Conservation (phyloP, 2,888 invertebrate species). For the Biston stratarius region DNA sequence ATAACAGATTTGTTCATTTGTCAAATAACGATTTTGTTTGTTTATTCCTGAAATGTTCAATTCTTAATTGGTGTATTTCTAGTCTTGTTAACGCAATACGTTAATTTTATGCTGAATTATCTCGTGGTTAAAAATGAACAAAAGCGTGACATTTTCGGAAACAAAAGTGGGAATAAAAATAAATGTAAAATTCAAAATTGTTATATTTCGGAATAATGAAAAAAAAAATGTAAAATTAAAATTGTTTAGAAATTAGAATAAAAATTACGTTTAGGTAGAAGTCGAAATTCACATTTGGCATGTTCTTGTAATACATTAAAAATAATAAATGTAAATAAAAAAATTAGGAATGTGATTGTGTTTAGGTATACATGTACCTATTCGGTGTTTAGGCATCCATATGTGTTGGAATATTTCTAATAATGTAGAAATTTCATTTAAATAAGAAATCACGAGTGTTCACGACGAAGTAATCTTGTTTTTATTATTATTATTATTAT, state of each 20-base stretch:
- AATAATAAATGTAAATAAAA: constrained; percentile 70
- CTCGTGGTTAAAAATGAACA: constrained; percentile 48
- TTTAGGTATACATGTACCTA: constrained; percentile 66
- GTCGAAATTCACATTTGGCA: constrained; percentile 83
- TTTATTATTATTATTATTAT: constrained; percentile 44
- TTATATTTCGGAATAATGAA: constrained; percentile 72
- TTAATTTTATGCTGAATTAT: constrained; percentile 40
- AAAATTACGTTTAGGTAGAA: constrained; percentile 71
- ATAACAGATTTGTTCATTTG: constrained; percentile 47
- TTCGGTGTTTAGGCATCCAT: constrained; percentile 73
- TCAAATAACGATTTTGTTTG: constrained; percentile 36
- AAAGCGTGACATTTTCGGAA: constrained; percentile 44
- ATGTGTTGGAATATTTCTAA: constrained; percentile 51
- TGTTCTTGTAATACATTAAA: constrained; percentile 68
- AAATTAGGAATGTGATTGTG: constrained; percentile 78
- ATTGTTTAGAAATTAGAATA: constrained; percentile 71
- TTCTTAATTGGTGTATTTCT: constrained; percentile 78
- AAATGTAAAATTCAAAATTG: constrained; percentile 67
- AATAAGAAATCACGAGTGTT: constrained; percentile 57
- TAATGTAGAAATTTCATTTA: constrained; percentile 42
- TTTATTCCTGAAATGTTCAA: constrained; percentile 42
- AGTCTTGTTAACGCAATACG: constrained; percentile 72
- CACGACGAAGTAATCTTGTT: constrained; percentile 62
- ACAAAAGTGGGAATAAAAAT: constrained; percentile 53
- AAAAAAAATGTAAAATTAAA: constrained; percentile 70